Evolutionary conservation across 2,888 invertebrate genomes (phyloP), one percentile per base, ranked within the genome.

Genomic region (Tipula vernalis): DNA sequence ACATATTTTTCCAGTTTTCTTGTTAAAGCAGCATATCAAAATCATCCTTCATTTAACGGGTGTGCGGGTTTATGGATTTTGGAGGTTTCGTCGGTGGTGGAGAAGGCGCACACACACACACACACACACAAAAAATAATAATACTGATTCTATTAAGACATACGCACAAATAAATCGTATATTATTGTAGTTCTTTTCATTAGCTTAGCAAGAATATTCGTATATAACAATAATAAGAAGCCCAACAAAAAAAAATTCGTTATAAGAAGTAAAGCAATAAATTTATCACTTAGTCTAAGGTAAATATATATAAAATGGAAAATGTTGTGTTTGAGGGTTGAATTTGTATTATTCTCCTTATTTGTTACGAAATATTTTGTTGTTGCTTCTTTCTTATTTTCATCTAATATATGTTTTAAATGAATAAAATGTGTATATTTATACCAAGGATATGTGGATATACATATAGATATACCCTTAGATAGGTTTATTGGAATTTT

Each of bases 261-360:
- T 84, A 84, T 36, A 39, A 85, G 85, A 85, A 85, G 85, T 85
- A 85, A 85, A 42, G 85, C 85, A 85, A 85, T 85, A 85, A 85
- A 85, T 85, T 85, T 85, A 85, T 85, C 85, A 85, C 85, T 85
- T 85, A 85, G 85, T 85, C 85, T 85, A 85, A 85, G 85, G 85
- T 85, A 85, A 85, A 85, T 85, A 85, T 85, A 28, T 28, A 85
- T 42, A 42, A 44, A 85, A 85, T 42, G 85, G 42, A 85, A 85
- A 85, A 85, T 42, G 15, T 39, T 36, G 39, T 85, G 41, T 85
- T 42, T 44, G 42, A 85, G 85, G 84, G 84, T 84, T 84, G 84
- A 84, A 84, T 84, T 28, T 84, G 84, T 84, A 39, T 84, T 84
- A 84, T 84, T 84, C 15, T 84, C 84, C 41, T 84, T 71, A 71